Base-by-base conservation (phyloP, 2,888 invertebrate species). In the Epinotia brunnichana region DNA sequence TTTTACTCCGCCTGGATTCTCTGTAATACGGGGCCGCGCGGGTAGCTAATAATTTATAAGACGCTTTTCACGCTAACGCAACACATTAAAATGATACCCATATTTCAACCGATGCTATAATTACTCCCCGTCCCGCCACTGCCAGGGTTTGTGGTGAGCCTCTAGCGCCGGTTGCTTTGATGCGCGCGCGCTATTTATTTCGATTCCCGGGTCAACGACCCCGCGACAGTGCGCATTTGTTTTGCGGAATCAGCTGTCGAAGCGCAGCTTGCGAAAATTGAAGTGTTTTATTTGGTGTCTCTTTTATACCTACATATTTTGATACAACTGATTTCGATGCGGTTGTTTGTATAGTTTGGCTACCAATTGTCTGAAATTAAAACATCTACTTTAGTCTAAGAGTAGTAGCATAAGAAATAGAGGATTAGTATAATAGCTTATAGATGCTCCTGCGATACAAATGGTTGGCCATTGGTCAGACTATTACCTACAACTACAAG, bases 181-280 rank as follows among this genome's bases (percentile, higher is more conserved):
- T 79, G 81, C 80, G 79, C 76, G 76, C 75, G 77, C 80, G 80
- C 81, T 83, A 81, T 82, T 82, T 83, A 81, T 81, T 82, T 80
- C 73, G 75, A 74, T 77, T 75, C 73, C 56, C 66, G 61, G 66
- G 70, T 70, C 69, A 67, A 41, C 54, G 84, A 61, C 76, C 67
- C 59, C 76, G 85, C 75, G 80, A 79, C 80, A 78, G 78, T 78
- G 80, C 76, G 75, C 77, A 78, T 78, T 77, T 79, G 76, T 70
- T 74, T 51, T 72, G 68, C 56, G 29, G 56, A 59, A 64, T 70
- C 71, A 72, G 66, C 72, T 72, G 61, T 48, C 60, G 56, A 68
- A n/a, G 51, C 48, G 56, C n/a, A 41, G 61, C 56, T 61, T 48
- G 54, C 72, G 39, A 60, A 68, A 68, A 72, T 17, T 44, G 17